Evolutionary conservation across 1,140 invertebrate species (phyloP).

Genomic region (Ceratosolen fusciceps): DNA sequence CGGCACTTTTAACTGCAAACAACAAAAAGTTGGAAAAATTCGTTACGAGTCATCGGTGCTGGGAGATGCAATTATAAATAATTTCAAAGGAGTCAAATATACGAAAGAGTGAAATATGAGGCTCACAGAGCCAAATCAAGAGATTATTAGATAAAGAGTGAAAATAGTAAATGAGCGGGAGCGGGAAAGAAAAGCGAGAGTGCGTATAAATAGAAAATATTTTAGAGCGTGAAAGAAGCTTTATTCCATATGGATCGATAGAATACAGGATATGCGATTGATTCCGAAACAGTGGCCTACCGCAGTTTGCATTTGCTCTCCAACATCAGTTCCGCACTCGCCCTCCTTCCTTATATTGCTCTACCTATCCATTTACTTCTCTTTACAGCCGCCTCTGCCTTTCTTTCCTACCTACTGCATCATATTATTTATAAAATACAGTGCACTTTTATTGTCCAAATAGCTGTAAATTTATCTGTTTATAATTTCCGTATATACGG

Average conservation of each 20-base stretch:
- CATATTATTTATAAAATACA: too few relatives aligned
- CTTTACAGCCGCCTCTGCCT: neutral
- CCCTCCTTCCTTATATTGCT: neutral
- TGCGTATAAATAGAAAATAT: neutral
- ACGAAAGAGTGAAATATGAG: too few relatives aligned
- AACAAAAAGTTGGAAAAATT: too few relatives aligned
- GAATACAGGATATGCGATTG: constrained; percentile 32
- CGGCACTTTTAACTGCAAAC: too few relatives aligned
- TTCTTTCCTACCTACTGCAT: neutral
- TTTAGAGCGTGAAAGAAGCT: neutral
- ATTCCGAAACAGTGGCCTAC: constrained; percentile 25
- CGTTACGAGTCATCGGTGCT: too few relatives aligned
- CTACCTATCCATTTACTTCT: neutral
- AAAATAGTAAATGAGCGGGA: neutral
- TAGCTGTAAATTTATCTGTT: too few relatives aligned
- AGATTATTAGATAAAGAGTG: too few relatives aligned
- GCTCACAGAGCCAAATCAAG: too few relatives aligned
- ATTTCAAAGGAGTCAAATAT: neutral
- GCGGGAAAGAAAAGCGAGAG: neutral
- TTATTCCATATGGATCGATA: neutral
- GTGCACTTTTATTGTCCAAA: too few relatives aligned
- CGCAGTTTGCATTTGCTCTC: constrained; percentile 32
- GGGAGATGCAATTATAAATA: neutral
- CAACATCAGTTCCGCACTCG: neutral
- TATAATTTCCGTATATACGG: too few relatives aligned